phyloP scores from a whole-genome alignment of 2,797 vertebrate species.

The Xenentodon cancila region DNA sequence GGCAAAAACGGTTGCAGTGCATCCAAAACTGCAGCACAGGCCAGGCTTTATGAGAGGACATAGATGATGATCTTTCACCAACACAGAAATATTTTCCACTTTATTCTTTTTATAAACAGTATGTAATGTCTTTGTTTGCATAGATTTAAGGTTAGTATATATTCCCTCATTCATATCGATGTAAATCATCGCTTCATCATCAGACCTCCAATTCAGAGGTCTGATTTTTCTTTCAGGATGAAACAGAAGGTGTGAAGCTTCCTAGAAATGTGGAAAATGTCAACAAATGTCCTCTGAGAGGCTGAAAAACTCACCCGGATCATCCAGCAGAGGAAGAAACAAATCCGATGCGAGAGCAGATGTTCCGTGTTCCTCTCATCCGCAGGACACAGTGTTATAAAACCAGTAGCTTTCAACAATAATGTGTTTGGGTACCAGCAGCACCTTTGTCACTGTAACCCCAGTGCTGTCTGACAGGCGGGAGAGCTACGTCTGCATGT shows the following conservation, averaged over 20 bases:
- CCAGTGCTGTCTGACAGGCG: constrained; percentile 39
- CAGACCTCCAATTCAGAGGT: neutral
- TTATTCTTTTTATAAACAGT: too few relatives aligned
- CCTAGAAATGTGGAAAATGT: constrained; percentile 78
- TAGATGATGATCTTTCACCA: too few relatives aligned
- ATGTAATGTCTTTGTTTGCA: too few relatives aligned
- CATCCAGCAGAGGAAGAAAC: constrained; percentile 28
- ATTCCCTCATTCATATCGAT: neutral
- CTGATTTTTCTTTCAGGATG: neutral
- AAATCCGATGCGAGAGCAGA: constrained; percentile 3
- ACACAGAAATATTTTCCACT: too few relatives aligned
- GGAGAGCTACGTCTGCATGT: neutral
- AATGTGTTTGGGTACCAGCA: constrained; percentile 71
- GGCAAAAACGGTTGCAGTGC: too few relatives aligned
- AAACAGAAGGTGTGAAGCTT: constrained; percentile 61
- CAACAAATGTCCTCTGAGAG: constrained; percentile 58
- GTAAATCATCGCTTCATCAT: too few relatives aligned
- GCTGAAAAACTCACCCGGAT: constrained; percentile 63
- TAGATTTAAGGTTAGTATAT: neutral
- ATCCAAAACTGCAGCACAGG: too few relatives aligned
- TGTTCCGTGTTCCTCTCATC: constrained; percentile 10
- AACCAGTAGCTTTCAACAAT: constrained; percentile 43
- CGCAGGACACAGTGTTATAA: constrained; percentile 43
- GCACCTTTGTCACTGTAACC: neutral
- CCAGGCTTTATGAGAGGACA: too few relatives aligned